Base-by-base conservation (phyloP, 1,140 invertebrate species). In the Drosophila sechellia region DNA sequence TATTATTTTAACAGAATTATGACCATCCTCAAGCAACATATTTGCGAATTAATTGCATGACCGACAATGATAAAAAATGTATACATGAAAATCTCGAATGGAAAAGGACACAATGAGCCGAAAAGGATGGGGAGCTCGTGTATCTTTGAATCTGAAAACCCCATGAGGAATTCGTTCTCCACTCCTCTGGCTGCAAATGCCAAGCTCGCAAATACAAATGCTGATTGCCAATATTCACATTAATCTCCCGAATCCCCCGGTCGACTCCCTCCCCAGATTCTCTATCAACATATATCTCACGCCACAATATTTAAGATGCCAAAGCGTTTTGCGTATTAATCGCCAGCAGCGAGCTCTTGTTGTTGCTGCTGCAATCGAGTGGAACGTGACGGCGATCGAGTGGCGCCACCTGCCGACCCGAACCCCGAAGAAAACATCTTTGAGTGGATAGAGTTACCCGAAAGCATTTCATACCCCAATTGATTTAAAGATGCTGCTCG, bases 281-380 rank as follows among this genome's bases (percentile, higher is more conserved):
- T 72, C 53, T 65, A 71, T 72, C 48, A 74, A 71, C 55, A 65
- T 56, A 60, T 66, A 72, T 54, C 77, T 74, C 83, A 86, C 83
- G 83, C 83, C 83, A 86, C 79, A 86, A 86, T 86, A 83, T 86
- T 86, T 86, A 87, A 86, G 83, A 86, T 86, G 83, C 83, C 83
- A 86, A 86, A 86, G 79, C 75, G 83, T 86, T 86, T 86, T 86
- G 83, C 84, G 83, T 86, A 86, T 86, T 86, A 87, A 86, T 79
- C 83, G 83, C 77, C 63, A 74, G 69, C 31, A 35, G 31, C 10
- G 49, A 45, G 42, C 42, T 17, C 5, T 31, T 50, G 48, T 50
- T 50, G 48, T 27, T 27, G 43, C 27, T 48, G 53, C 46, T 40
- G 65, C 76, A 74, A 53, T 43, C 52, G 50, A 57, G n/a, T 34